Base-by-base conservation (phyloP, 1,140 invertebrate species). In the Drosophila ironensis region DNA sequence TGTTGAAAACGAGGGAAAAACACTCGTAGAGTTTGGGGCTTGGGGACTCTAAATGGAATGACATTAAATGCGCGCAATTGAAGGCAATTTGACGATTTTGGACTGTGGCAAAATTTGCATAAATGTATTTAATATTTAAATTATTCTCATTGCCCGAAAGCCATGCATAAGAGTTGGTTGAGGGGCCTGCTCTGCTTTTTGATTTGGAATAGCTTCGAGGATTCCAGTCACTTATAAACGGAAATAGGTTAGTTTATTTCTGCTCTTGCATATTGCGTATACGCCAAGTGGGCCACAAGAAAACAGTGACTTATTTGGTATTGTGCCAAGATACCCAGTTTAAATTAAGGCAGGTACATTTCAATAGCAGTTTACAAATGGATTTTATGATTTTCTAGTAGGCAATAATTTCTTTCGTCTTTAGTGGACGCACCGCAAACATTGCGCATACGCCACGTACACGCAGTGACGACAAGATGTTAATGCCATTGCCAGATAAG, bases 111-210 rank as follows among this genome's bases (percentile, higher is more conserved):
- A 48, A 66, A 87, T 87, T 87, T 71, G 72, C 77, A 82, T 87
- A 82, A 87, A 77, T 87, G 63, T 87, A 87, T 87, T 87, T 77
- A 82, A 70, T 76, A 87, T 74, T 77, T 72, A 87, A 87, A 81
- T 82, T 69, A 72, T 70, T 70, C 76, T 53, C 69, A 56, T 51
- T 25, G 50, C 48, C 48, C 56, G 54, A 35, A 56, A 77, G 60
- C 47, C 77, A 68, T 72, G 67, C 72, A 72, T 56, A 71, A 56
- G 40, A 44, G 48, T 40, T 28, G 7, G 9, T n/a, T n/a, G n/a
- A n/a, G n/a, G n/a, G n/a, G n/a, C n/a, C n/a, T n/a, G n/a, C n/a
- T n/a, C n/a, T n/a, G n/a, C n/a, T n/a, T n/a, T n/a, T n/a, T n/a
- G n/a, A n/a, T n/a, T n/a, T n/a, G n/a, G n/a, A n/a, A n/a, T n/a